Evolutionary conservation across 2,113 vertebrate genomes (phyloP).

Genomic region (Lanius ludovicianus): DNA sequence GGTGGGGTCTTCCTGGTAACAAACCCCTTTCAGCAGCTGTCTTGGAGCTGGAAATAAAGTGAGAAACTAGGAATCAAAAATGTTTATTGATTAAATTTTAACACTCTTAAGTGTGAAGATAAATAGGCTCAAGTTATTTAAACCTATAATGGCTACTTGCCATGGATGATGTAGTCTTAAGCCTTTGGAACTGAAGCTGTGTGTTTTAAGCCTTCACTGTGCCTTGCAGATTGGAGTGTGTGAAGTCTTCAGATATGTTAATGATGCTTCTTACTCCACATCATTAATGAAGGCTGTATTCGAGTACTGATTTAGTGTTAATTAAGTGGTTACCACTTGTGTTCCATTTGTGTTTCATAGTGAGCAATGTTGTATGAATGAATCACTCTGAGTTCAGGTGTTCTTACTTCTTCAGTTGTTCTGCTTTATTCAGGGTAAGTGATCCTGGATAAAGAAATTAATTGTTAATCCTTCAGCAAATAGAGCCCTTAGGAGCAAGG

Average conservation of each 20-base stretch:
- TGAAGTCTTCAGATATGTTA: constrained; percentile 28
- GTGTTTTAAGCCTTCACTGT: background rate
- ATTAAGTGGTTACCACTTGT: background rate
- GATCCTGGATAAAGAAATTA: background rate
- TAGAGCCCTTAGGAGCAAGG: background rate
- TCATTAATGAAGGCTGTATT: background rate
- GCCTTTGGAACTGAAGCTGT: background rate
- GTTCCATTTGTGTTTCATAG: background rate
- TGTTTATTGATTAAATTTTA: background rate
- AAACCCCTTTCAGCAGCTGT: background rate
- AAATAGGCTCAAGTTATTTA: background rate
- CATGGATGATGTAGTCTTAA: background rate
- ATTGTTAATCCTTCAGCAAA: background rate
- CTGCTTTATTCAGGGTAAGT: background rate
- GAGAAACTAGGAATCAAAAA: background rate
- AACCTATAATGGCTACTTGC: background rate
- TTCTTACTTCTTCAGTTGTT: background rate
- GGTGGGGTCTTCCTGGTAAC: background rate
- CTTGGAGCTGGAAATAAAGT: background rate
- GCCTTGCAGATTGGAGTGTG: background rate
- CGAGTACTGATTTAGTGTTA: background rate
- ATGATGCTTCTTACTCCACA: background rate
- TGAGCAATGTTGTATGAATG: background rate
- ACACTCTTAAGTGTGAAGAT: background rate
- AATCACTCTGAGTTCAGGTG: background rate